Base-by-base conservation (phyloP, 2,113 vertebrate genomes). In the Ginglymostoma cirratum region DNA sequence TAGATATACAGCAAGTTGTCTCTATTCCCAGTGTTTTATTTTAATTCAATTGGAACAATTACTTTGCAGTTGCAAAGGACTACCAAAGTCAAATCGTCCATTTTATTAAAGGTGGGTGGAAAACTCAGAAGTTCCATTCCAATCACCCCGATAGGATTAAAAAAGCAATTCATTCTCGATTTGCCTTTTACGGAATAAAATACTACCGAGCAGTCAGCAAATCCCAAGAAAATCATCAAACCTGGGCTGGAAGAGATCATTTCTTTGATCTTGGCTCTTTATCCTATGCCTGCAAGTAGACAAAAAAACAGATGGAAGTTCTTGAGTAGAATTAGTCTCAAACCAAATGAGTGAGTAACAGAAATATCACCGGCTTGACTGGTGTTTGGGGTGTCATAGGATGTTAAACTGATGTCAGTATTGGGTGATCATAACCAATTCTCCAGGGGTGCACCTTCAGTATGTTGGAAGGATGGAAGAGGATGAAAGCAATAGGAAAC, bases 201-300 rank as follows among this genome's bases (percentile, higher is more conserved):
- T 23, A 8, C 48, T 95, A 67, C 42, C 15, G 21, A 70, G 93
- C 67, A 24, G 65, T 52, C 12, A 48, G n/a, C n/a, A 94, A 17
- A 23, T 70, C 70, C 66, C 42, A 48, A 72, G 42, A 70, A 72
- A 30, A 76, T 27, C 69, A 70, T 95, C 70, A 66, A 95, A 95
- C 94, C 69, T 72, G 69, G 94, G 67, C 69, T 95, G 69, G 94
- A 95, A 95, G 42, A 34, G 67, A 42, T 72, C 10, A 95, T 52
- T 52, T 24, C 12, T 61, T 30, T 61, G 55, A 5, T 24, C 67
- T 34, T 95, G 89, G 3, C 94, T 95, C 12, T 95, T 95, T 72
- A 70, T 70, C 19, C 66, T 72, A 23, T 45, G 45, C 17, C 24
- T 95, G 27, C 52, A 23, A 42, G 23, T 94, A 45, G 23, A 45